Percentiles rank a stretch among this genome's conserved stretches.
Conservation (phyloP, 1,140 invertebrate species). For the Catajapyx aquilonaris region DNA sequence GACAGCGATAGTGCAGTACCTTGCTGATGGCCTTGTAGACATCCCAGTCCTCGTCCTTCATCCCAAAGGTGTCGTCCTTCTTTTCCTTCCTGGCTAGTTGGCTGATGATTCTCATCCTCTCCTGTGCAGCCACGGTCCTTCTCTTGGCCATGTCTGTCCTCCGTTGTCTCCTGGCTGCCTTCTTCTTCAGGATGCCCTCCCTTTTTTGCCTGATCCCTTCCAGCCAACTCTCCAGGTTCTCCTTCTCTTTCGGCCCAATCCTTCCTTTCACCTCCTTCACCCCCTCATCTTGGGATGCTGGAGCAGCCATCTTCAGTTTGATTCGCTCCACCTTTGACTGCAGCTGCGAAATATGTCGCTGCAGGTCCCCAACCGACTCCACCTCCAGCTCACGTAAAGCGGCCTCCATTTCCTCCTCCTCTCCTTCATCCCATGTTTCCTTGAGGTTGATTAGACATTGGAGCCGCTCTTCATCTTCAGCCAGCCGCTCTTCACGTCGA, state of each 20-base stretch:
- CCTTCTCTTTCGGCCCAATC: constrained; percentile 33
- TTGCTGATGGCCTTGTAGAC: constrained; percentile 79
- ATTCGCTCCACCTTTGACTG: constrained; percentile 55
- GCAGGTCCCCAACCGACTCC: constrained; percentile 33
- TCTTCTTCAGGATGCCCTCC: too few relatives aligned
- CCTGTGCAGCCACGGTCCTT: constrained; percentile 70
- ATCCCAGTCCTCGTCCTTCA: constrained; percentile 86
- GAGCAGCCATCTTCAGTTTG: constrained; percentile 50
- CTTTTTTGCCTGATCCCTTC: constrained; percentile 36
- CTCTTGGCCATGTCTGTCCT: constrained; percentile 72
- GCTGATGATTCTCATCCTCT: constrained; percentile 81
- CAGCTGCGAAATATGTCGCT: constrained; percentile 50
- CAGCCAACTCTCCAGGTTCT: constrained; percentile 45
- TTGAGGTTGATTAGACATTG: constrained; percentile 53
- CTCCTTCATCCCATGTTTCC: constrained; percentile 53
- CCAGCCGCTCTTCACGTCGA: constrained; percentile 58
- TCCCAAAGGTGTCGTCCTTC: constrained; percentile 75
- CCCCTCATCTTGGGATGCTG: constrained; percentile 37
- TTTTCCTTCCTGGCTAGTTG: constrained; percentile 64
- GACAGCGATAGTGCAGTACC: constrained; percentile 28
- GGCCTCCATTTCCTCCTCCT: constrained; percentile 49
- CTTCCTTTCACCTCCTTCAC: constrained; percentile 31
- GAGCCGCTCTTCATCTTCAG: constrained; percentile 70
- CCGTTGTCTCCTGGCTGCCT: constrained; percentile 55
- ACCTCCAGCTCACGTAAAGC: constrained; percentile 29